A percentile compares a stretch with the other conserved stretches of the same genome.
Evolutionary conservation across 2,113 vertebrate species (phyloP).

Genomic region (Thalassoma bifasciatum): DNA sequence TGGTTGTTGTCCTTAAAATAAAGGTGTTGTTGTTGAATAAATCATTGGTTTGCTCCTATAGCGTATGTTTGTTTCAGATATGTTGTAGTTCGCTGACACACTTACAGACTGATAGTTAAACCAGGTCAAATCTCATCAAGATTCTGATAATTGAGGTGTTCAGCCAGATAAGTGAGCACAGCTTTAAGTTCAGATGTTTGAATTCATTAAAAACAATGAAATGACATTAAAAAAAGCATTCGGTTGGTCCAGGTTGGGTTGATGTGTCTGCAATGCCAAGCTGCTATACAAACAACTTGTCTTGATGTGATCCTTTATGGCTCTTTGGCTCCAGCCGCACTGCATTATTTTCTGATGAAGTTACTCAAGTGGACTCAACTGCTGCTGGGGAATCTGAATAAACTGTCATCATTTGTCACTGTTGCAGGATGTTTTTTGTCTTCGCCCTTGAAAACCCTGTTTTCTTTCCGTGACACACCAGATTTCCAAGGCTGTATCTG

Average conservation of each 20-base stretch:
- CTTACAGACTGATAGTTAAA: constrained; percentile 20
- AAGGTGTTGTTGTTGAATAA: constrained; percentile 14
- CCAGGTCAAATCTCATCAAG: background rate
- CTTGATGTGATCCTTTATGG: background rate
- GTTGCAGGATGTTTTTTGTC: background rate
- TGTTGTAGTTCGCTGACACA: constrained; percentile 11
- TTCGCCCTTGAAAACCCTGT: constrained; percentile 1
- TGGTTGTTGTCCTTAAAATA: constrained; percentile 18
- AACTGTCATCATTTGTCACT: background rate
- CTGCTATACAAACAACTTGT: background rate
- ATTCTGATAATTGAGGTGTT: no score
- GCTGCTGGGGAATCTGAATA: background rate
- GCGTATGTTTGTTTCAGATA: constrained; percentile 1
- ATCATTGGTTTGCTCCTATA: constrained; percentile 17
- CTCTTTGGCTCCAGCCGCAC: background rate
- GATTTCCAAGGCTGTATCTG: constrained; percentile 16
- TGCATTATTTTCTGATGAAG: background rate
- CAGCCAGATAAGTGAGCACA: background rate
- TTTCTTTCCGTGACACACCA: constrained; percentile 13
- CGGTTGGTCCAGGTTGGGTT: no score
- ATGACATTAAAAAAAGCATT: no score
- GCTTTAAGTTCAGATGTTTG: constrained; percentile 5
- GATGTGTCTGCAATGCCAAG: no score
- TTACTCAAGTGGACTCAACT: background rate
- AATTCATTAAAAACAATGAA: no score